Evolutionary conservation across 37 sponge, comb jelly and placozoan genomes (phyloP), one percentile per base, ranked within the genome.

Genomic region (Petrosia ficiformis): DNA sequence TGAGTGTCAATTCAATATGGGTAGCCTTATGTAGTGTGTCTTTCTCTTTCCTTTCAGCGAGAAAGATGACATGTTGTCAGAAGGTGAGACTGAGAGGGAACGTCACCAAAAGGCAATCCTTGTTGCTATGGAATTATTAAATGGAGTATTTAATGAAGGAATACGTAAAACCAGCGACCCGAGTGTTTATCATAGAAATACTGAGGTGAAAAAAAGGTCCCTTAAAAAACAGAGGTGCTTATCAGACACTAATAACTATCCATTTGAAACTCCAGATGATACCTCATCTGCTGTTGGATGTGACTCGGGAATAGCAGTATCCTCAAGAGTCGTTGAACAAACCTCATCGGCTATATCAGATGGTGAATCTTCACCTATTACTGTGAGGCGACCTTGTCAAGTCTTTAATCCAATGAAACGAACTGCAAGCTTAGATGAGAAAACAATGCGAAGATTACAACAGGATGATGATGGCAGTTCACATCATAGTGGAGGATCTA

Each of bases 101-200:
- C 14, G 14, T 14, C 14, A 48, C 14, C 14, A 14, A 8, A 14
- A 48, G 8, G 54, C 14, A 14, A 19, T 48, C 14, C 8, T 8
- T 19, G 54, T 14, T 19, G 54, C 54, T 14, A 48, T 14, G 14
- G 54, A 19, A 19, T 14, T 48, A 8, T 14, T 48, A 19, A 48
- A 48, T 48, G 63, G 28, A 24, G n/a, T 11, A 8, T 6, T 5
- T 61, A 29, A 61, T 26, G 63, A 70, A 57, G 32, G 25, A 32
- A 57, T 28, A 1, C 70, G 84, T 31, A 84, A 84, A 31, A 37
- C 71, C 2, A 84, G 84, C 30, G 84, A 84, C 32, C 72, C 84
- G 35, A 42, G 44, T 21, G 65, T 65, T 21, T 25, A 31, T 28
- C 24, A 60, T 38, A 68, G 84, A 52, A 70, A 41, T 16, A 57